Evolutionary conservation across 1,140 invertebrate species (phyloP).

Genomic region (Aphis craccivora): DNA sequence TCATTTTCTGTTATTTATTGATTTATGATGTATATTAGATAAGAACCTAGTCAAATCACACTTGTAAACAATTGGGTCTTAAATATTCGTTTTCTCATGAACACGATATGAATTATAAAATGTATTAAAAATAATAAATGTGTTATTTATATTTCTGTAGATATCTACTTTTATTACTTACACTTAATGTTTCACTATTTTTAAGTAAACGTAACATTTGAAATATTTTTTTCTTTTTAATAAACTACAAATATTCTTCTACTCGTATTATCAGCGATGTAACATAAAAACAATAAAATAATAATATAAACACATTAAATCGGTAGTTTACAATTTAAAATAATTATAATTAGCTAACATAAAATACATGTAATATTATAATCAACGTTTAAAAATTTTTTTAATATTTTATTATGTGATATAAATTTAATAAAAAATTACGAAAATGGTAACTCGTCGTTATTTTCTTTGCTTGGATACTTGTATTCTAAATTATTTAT

Average conservation of each 20-base stretch:
- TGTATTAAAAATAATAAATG: neutral
- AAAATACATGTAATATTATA: neutral
- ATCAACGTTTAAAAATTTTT: neutral
- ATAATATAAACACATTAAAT: neutral
- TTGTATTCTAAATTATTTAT: neutral
- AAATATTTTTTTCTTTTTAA: neutral
- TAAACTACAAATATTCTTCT: neutral
- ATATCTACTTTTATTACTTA: too few species aligned
- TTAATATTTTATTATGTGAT: neutral
- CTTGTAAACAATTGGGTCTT: neutral
- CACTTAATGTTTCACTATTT: neutral
- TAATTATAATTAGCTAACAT: neutral
- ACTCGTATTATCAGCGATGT: neutral
- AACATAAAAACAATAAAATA: neutral
- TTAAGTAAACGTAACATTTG: neutral
- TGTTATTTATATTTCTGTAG: slow-evolving; percentile 15
- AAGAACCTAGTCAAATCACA: neutral
- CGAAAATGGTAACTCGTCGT: too few species aligned
- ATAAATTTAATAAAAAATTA: too few species aligned
- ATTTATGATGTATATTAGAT: neutral
- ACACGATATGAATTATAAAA: neutral
- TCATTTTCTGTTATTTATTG: slow-evolving; percentile 1
- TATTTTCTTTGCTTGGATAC: too few species aligned
- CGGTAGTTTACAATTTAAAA: neutral
- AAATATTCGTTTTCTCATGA: neutral